These are phyloP conservation scores for Hydractinia symbiolongicarpus DNA, from an alignment of 30 jellyfish, hydroid and myxozoan genomes.

Conservation along the genomic window DNA sequence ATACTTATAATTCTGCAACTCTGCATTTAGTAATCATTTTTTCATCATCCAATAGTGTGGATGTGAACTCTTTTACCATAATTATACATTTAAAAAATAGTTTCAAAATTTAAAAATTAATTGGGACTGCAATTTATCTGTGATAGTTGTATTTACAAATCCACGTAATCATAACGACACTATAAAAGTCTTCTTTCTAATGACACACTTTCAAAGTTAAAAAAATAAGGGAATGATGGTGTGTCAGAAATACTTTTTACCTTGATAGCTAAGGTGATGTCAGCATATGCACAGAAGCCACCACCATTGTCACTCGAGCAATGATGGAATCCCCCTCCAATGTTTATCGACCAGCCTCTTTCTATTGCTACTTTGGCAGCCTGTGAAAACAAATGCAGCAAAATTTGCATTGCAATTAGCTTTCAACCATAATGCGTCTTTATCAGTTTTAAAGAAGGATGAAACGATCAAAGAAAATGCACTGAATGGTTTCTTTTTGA, in stretches of 20 bases:
- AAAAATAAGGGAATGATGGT: no score
- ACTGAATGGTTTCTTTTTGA: not conserved
- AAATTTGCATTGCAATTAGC: not conserved
- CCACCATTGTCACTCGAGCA: slow-evolving; percentile 82
- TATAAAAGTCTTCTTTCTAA: no score
- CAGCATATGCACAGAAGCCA: slow-evolving; percentile 95
- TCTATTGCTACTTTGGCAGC: slow-evolving; percentile 75
- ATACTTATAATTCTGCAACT: no score
- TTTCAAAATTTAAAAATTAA: not conserved
- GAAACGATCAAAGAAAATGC: no score
- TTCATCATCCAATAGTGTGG: no score
- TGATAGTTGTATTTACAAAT: no score
- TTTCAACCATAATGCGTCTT: not conserved
- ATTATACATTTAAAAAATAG: not conserved
- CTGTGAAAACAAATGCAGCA: slow-evolving; percentile 18
- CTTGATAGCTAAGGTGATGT: slow-evolving; percentile 82
- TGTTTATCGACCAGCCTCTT: slow-evolving; percentile 82
- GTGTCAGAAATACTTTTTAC: slow-evolving; percentile 11
- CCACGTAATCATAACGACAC: no score
- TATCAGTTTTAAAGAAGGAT: not conserved
- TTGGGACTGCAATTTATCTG: not conserved
- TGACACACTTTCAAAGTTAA: no score
- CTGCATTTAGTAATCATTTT: no score
- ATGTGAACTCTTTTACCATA: no score
- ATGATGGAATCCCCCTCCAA: slow-evolving; percentile 97